A percentile compares a stretch with the other conserved stretches of the same genome.
phyloP scores from a whole-genome alignment of 2,888 invertebrate genomes.

The Himalopsyche tibetana region DNA sequence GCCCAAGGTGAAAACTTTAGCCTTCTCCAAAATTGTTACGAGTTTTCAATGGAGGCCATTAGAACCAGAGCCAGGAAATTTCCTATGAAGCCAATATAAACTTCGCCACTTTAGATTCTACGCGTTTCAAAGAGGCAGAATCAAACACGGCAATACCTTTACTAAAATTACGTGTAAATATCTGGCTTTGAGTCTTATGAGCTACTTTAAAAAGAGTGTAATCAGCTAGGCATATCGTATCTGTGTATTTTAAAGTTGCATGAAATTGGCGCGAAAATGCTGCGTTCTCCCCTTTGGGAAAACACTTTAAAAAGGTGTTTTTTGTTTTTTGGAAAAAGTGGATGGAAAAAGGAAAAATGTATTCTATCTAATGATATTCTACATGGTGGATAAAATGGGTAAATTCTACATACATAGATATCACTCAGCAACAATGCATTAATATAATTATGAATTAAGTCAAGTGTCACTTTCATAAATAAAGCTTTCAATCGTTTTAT shows the following conservation, averaged over 20 bases:
- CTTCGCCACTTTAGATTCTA: not conserved
- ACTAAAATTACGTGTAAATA: not conserved
- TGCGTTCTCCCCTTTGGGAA: not conserved
- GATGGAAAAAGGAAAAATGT: too few species aligned
- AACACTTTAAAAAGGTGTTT: not conserved
- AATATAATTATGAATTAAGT: too few species aligned
- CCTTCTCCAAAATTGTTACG: not conserved
- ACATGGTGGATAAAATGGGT: too few species aligned
- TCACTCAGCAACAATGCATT: too few species aligned
- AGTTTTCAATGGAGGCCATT: conserved; percentile 10
- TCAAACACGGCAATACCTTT: not conserved
- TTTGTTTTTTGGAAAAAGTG: too few species aligned
- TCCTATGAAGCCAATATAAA: conserved; percentile 8
- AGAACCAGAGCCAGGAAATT: not conserved
- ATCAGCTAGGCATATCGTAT: not conserved
- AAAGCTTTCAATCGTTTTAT: too few species aligned
- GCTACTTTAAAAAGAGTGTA: not conserved
- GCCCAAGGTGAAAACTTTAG: conserved; percentile 15
- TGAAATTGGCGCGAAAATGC: conserved; percentile 2
- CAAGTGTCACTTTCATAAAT: too few species aligned
- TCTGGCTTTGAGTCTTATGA: not conserved
- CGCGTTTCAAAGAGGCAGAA: not conserved
- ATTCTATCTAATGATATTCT: too few species aligned
- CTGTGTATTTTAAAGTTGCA: not conserved
- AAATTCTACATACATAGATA: too few species aligned